Conservation (phyloP, 2,888 invertebrate genomes). For the Dasysyrphus albostriatus region DNA sequence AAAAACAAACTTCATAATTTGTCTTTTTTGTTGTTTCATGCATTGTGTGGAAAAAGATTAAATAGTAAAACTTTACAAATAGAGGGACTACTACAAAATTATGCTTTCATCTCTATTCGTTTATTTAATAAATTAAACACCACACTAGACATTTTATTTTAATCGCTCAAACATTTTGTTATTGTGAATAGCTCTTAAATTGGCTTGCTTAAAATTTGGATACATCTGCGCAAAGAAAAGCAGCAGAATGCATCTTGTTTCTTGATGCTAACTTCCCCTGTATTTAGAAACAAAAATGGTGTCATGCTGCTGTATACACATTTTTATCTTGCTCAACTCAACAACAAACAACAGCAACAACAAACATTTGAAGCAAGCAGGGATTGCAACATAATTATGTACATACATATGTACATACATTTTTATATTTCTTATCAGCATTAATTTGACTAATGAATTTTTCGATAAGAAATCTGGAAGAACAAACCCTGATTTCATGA, state of each 20-base stretch:
- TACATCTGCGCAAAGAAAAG: constrained; percentile 47
- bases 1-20: too few relatives aligned
- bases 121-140: background rate
- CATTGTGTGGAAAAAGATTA: too few relatives aligned
- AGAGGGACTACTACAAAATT: too few relatives aligned
- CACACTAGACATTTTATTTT: background rate
- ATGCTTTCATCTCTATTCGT: background rate
- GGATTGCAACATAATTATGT: constrained; percentile 8
- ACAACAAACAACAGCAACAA: constrained; percentile 32
- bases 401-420: background rate
- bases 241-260: constrained; percentile 39
- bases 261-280: constrained; percentile 46
- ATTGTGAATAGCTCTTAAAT: constrained; percentile 35
- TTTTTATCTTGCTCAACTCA: constrained; percentile 1
- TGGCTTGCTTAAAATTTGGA: background rate
- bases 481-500: too few relatives aligned
- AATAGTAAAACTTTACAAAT: too few relatives aligned
- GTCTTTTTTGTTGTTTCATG: too few relatives aligned
- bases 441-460: background rate
- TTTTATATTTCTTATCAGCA: constrained; percentile 32
- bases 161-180: background rate
- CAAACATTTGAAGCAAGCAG: constrained; percentile 10
- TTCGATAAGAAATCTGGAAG: too few relatives aligned
- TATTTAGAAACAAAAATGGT: constrained; percentile 39
- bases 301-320: constrained; percentile 5